These are phyloP conservation scores for Sinhomidia bicolor DNA, from an alignment of 2,888 invertebrate genomes.

Conservation along the genomic window DNA sequence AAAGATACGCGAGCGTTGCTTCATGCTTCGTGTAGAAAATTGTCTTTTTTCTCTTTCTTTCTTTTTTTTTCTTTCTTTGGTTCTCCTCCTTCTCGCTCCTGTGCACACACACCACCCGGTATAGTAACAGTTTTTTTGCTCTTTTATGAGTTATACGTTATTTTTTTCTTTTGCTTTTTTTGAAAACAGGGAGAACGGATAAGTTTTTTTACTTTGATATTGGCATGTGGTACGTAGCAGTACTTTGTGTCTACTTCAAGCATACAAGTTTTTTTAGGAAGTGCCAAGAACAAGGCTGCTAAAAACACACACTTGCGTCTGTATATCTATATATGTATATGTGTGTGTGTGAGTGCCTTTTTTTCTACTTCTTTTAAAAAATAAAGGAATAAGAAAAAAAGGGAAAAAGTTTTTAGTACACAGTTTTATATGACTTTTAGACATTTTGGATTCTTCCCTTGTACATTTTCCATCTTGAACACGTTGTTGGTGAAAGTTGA, in stretches of 20 bases:
- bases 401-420: slow-evolving; percentile 38
- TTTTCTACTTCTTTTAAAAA: slow-evolving; percentile 27
- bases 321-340: no score
- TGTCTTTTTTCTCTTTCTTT: neutral
- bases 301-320: slow-evolving; percentile 28
- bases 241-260: slow-evolving; percentile 52
- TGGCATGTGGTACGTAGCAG: slow-evolving; percentile 45
- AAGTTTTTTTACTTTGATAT: slow-evolving; percentile 47
- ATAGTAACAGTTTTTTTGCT: neutral
- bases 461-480: slow-evolving; percentile 63
- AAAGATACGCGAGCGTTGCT: slow-evolving; percentile 5
- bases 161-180: slow-evolving; percentile 2
- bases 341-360: slow-evolving; percentile 9
- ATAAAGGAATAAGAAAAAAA: slow-evolving; percentile 16
- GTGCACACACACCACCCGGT: no score
- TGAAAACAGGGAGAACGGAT: neutral
- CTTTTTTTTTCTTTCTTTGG: neutral
- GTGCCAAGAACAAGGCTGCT: slow-evolving; percentile 51
- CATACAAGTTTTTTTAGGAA: slow-evolving; percentile 40
- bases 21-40: neutral
- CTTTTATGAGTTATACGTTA: slow-evolving; percentile 49
- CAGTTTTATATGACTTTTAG: slow-evolving; percentile 54
- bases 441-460: slow-evolving; percentile 59
- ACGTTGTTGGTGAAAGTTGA: slow-evolving; percentile 63
- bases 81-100: no score